These are phyloP conservation scores for Aphidoletes aphidimyza DNA, from an alignment of 2,888 invertebrate genomes.

Conservation along the genomic window DNA sequence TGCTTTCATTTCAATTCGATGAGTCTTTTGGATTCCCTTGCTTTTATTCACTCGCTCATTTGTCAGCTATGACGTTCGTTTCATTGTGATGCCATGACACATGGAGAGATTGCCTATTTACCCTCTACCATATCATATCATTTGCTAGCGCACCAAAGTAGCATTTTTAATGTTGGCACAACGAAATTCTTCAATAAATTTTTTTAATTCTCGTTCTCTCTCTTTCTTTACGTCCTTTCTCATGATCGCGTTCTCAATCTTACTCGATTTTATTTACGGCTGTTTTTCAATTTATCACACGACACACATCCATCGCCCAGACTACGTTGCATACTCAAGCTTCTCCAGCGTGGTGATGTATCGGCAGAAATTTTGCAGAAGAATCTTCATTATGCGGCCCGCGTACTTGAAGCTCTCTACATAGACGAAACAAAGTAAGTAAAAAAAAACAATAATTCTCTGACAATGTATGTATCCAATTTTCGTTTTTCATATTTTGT, in stretches of 20 bases:
- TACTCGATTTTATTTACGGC: neutral
- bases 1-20: neutral
- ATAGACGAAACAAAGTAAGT: conserved; percentile 94
- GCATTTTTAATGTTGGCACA: neutral
- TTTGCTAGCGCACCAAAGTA: neutral
- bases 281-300: conserved; percentile 33
- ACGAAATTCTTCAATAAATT: conserved; percentile 25
- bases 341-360: conserved; percentile 88
- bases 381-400: conserved; percentile 92
- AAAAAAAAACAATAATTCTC: conserved; percentile 57
- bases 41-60: neutral
- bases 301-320: conserved; percentile 68
- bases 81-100: neutral
- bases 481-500: neutral
- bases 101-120: neutral
- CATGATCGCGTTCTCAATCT: no score
- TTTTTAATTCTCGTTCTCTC: neutral
- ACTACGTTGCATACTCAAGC: conserved; percentile 89
- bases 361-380: conserved; percentile 88
- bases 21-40: neutral
- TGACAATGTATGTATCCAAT: neutral
- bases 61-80: neutral
- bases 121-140: neutral
- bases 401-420: conserved; percentile 91
- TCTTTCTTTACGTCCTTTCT: neutral